These are phyloP conservation scores for Stenotaenia linearis DNA, from an alignment of 2,888 invertebrate species.

Conservation along the genomic window DNA sequence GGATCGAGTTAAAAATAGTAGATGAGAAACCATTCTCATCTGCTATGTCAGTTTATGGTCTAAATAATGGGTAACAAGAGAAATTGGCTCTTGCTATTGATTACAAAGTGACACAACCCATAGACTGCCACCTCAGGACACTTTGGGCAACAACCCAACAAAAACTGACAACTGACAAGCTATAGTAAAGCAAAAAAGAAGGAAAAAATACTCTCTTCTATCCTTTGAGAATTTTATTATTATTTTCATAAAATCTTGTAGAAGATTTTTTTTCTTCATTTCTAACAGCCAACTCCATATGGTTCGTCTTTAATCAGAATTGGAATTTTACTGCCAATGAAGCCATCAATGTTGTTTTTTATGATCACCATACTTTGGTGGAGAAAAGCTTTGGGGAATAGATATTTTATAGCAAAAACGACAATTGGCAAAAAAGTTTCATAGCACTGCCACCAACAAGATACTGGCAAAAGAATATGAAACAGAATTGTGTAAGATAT, in stretches of 20 bases:
- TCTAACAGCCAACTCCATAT: not conserved
- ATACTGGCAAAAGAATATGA: not conserved
- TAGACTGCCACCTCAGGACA: not conserved
- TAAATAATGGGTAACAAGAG: conserved; percentile 15
- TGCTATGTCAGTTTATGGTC: not conserved
- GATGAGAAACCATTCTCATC: not conserved
- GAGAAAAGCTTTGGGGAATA: not conserved
- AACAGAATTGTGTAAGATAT: not conserved
- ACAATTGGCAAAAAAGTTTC: not conserved
- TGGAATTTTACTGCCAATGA: not conserved
- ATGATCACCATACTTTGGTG: not conserved
- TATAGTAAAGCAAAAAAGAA: not conserved
- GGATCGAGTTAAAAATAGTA: not conserved
- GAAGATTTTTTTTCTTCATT: not conserved
- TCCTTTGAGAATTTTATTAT: not conserved
- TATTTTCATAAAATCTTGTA: too few species aligned
- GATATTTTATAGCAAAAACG: not conserved
- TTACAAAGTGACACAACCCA: not conserved
- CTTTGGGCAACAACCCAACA: not conserved
- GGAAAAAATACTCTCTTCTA: not conserved
- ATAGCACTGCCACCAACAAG: too few species aligned
- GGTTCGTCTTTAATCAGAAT: not conserved
- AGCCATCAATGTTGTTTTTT: not conserved
- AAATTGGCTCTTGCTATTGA: conserved; percentile 1
- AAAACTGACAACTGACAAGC: conserved; percentile 1